Conservation (phyloP, 2,797 vertebrate genomes). For the Cercopithecus diana region DNA sequence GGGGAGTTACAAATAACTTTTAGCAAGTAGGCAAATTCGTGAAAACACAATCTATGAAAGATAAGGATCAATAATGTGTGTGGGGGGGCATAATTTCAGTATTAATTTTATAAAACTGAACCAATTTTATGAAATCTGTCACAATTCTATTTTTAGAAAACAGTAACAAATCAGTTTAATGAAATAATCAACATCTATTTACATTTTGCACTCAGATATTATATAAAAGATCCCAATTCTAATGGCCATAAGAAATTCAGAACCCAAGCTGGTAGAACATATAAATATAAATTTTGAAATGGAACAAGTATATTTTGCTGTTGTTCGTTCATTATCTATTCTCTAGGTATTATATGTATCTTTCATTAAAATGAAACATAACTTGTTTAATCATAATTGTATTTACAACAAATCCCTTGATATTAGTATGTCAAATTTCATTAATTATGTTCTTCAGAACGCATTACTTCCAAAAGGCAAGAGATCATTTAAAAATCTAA, state of each 20-base stretch:
- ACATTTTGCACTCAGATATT: neutral
- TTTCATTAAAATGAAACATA: neutral
- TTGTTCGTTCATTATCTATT: neutral
- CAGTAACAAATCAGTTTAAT: neutral
- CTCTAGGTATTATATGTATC: neutral
- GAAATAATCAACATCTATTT: constrained; percentile 5
- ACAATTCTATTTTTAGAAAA: constrained; percentile 39
- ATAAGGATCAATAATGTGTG: neutral
- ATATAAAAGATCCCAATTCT: neutral
- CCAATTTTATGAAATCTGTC: constrained; percentile 9
- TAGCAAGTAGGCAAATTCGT: neutral
- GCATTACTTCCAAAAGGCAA: constrained; percentile 34
- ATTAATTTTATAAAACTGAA: constrained; percentile 21
- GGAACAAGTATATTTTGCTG: neutral
- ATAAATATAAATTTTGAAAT: neutral
- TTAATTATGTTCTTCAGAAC: neutral
- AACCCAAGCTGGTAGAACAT: neutral
- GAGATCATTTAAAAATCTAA: constrained; percentile 26
- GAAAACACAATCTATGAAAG: neutral
- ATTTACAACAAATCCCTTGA: neutral
- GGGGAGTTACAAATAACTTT: neutral
- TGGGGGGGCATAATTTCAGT: neutral
- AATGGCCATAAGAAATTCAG: neutral
- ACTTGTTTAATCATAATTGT: neutral
- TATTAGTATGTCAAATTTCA: constrained; percentile 3